Evolutionary conservation across 2,797 vertebrate genomes (phyloP).

Genomic region (Falco rusticolus): DNA sequence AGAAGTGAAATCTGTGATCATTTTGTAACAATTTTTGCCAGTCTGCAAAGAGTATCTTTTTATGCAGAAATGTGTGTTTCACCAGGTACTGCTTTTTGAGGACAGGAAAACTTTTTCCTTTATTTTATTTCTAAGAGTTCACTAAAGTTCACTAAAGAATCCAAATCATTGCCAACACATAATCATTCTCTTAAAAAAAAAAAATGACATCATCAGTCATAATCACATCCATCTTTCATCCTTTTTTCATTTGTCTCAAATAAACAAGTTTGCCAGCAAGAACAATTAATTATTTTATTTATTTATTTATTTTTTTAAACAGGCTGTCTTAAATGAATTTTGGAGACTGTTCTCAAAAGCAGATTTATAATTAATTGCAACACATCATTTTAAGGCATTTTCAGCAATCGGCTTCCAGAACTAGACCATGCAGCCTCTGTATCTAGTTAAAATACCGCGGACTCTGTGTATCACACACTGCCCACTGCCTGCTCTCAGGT

Average conservation of each 20-base stretch:
- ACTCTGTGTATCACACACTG: no score
- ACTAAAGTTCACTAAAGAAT: background rate
- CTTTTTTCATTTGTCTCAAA: background rate
- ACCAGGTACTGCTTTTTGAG: background rate
- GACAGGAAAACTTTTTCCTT: background rate
- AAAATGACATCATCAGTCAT: background rate
- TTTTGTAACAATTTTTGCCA: background rate
- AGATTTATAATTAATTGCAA: background rate
- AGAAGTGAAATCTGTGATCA: background rate
- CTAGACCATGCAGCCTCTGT: background rate
- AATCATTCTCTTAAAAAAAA: background rate
- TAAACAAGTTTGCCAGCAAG: background rate
- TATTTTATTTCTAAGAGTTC: background rate
- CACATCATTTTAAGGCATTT: background rate
- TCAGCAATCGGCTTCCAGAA: background rate
- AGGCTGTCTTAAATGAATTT: background rate
- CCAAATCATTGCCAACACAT: background rate
- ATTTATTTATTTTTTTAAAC: background rate
- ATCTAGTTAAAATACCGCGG: accelerated
- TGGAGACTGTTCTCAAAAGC: background rate
- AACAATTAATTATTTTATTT: background rate
- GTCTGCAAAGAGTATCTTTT: background rate
- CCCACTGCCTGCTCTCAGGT: background rate
- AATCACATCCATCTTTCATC: background rate
- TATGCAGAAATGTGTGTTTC: background rate